Evolutionary conservation across 2,113 vertebrate species (phyloP).

Genomic region (Ictalurus furcatus): DNA sequence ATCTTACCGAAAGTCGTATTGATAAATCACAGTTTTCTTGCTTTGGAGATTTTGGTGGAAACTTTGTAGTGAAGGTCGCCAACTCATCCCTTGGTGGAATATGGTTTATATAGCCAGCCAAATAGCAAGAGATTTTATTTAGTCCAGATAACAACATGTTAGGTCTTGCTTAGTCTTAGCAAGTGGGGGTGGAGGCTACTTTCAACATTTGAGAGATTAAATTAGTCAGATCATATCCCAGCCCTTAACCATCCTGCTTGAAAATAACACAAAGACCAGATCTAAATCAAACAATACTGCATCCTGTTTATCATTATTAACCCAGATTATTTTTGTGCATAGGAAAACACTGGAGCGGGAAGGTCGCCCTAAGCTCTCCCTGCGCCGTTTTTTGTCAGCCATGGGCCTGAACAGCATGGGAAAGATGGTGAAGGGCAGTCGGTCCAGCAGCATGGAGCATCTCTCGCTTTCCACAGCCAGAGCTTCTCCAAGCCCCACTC

Average conservation of each 20-base stretch:
- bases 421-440: slow-evolving; percentile 80
- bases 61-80: background rate
- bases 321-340: background rate
- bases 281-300: background rate
- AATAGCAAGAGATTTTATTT: background rate
- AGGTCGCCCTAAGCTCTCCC: slow-evolving; percentile 71
- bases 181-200: background rate
- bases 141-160: background rate
- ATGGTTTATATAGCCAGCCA: background rate
- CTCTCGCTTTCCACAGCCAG: slow-evolving; percentile 57
- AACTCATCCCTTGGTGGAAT: background rate
- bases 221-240: background rate
- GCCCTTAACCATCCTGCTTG: background rate
- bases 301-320: background rate
- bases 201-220: background rate
- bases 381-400: slow-evolving; percentile 85
- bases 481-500: slow-evolving; percentile 65
- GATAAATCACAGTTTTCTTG: background rate
- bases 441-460: slow-evolving; percentile 91
- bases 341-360: slow-evolving; percentile 58
- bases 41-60: background rate
- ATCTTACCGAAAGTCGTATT: background rate
- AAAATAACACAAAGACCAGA: background rate
- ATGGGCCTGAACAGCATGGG: slow-evolving; percentile 85
- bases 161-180: background rate